These are phyloP conservation scores for Leptestheria dahalacensis DNA, from an alignment of 1,140 invertebrate species.

Conservation along the genomic window DNA sequence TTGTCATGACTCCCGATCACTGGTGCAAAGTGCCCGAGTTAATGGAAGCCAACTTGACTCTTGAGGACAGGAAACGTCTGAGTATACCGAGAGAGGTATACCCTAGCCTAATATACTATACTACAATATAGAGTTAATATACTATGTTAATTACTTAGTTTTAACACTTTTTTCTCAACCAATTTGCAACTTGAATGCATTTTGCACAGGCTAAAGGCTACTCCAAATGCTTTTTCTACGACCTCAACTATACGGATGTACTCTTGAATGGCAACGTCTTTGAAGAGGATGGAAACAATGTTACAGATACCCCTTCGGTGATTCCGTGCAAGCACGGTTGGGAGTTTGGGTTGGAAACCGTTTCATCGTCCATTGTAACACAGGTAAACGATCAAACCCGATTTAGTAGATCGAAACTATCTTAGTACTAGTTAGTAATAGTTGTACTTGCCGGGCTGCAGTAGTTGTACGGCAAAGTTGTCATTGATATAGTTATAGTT, in stretches of 20 bases:
- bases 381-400: conserved; percentile 46
- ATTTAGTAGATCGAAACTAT: too few species aligned
- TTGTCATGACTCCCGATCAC: conserved; percentile 32
- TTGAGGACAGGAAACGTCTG: conserved; percentile 2
- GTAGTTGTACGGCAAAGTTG: too few species aligned
- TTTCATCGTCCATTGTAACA: conserved; percentile 59
- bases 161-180: background rate
- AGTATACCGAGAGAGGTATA: conserved; percentile 9
- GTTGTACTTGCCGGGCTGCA: too few species aligned
- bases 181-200: background rate
- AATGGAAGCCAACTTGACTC: conserved; percentile 4
- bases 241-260: conserved; percentile 8
- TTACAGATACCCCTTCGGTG: conserved; percentile 33
- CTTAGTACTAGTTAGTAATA: too few species aligned
- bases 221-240: conserved; percentile 8
- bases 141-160: too few species aligned
- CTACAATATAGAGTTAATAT: too few species aligned
- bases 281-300: background rate
- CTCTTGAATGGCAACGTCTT: background rate
- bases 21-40: conserved; percentile 27
- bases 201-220: background rate
- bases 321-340: conserved; percentile 59
- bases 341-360: conserved; percentile 53
- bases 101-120: background rate
- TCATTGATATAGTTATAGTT: too few species aligned